These are phyloP conservation scores for Lagria hirta DNA, from an alignment of 2,888 invertebrate species.

Conservation along the genomic window DNA sequence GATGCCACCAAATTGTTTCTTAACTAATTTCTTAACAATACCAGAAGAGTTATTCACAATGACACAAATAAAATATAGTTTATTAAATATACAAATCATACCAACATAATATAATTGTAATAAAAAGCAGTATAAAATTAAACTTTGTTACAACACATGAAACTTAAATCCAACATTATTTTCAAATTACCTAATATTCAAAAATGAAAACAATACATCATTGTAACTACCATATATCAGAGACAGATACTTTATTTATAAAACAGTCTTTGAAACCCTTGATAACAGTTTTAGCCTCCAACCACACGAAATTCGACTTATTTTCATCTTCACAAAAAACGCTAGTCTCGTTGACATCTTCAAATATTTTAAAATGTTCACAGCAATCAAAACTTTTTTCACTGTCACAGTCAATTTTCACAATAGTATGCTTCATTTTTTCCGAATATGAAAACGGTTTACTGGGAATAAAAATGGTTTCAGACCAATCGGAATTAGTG, in stretches of 20 bases:
- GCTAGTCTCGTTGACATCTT: conserved; percentile 32
- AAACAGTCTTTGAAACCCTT: conserved; percentile 63
- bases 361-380: conserved; percentile 42
- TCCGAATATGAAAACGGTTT: conserved; percentile 38
- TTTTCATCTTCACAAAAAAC: neutral
- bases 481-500: conserved; percentile 5
- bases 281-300: conserved; percentile 58
- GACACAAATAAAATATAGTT: too few species aligned
- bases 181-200: too few species aligned
- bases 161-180: too few species aligned
- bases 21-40: too few species aligned
- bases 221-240: conserved; percentile 58
- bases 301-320: conserved; percentile 51
- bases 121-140: too few species aligned
- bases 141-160: too few species aligned
- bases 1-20: too few species aligned
- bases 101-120: too few species aligned
- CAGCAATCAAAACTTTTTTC: conserved; percentile 41
- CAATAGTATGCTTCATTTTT: conserved; percentile 40
- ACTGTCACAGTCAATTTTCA: conserved; percentile 39
- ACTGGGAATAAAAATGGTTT: conserved; percentile 51
- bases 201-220: too few species aligned
- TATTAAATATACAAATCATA: too few species aligned
- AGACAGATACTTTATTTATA: conserved; percentile 59
- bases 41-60: too few species aligned